phyloP scores from a whole-genome alignment of 2,797 vertebrate species.

The Pseudomugil tenellus region DNA sequence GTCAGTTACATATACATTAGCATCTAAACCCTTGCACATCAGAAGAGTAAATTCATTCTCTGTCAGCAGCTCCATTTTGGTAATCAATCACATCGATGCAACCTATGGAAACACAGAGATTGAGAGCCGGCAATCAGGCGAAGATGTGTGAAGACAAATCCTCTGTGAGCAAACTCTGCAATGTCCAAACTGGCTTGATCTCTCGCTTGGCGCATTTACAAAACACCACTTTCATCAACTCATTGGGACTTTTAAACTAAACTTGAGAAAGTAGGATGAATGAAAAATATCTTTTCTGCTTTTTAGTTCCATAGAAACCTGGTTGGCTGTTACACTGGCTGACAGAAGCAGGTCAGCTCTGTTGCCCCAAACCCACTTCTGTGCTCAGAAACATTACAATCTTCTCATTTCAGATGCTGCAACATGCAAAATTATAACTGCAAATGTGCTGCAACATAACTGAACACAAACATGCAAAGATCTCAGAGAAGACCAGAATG shows the following conservation, averaged over 20 bases:
- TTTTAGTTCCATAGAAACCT: constrained; percentile 31
- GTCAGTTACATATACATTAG: constrained; percentile 57
- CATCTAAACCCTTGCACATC: constrained; percentile 66
- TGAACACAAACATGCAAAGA: constrained; percentile 7
- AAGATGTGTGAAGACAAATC: constrained; percentile 49
- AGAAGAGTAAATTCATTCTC: constrained; percentile 31
- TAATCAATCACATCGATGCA: constrained; percentile 69
- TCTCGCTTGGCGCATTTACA: constrained; percentile 53
- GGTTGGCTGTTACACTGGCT: constrained; percentile 51
- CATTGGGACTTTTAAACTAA: constrained; percentile 49
- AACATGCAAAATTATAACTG: constrained; percentile 29
- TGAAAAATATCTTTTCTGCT: constrained; percentile 52
- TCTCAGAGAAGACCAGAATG: constrained; percentile 31
- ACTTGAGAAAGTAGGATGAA: constrained; percentile 44
- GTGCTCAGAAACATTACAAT: constrained; percentile 47
- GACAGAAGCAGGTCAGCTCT: constrained; percentile 77
- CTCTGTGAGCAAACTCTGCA: constrained; percentile 47
- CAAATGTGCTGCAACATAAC: constrained; percentile 4
- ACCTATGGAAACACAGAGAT: constrained; percentile 47
- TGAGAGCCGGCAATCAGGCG: constrained; percentile 32
- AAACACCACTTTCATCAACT: constrained; percentile 38
- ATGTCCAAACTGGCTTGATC: constrained; percentile 45
- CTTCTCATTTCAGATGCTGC: constrained; percentile 25
- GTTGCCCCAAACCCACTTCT: constrained; percentile 42
- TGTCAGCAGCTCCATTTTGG: constrained; percentile 63